A percentile compares a stretch with the other conserved stretches of the same genome.
These are phyloP conservation scores for Todiramphus chloris DNA, from an alignment of 2,113 vertebrate species.

Conservation along the genomic window DNA sequence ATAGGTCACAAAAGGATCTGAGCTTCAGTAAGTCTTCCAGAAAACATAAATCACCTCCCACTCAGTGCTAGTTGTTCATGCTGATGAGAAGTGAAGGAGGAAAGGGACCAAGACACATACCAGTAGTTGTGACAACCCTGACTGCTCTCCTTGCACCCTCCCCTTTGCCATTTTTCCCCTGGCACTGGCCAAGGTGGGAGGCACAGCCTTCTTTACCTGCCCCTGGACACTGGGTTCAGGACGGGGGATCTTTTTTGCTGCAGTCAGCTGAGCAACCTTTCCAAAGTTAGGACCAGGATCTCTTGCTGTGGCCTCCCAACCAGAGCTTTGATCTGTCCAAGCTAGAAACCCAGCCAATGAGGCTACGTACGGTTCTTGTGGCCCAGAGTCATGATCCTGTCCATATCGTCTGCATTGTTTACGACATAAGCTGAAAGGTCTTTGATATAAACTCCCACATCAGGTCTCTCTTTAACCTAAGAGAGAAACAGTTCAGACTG, in stretches of 20 bases:
- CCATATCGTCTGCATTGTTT: constrained; percentile 99
- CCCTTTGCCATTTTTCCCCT: too few relatives aligned
- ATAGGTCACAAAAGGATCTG: neutral
- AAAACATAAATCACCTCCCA: neutral
- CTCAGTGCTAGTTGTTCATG: neutral
- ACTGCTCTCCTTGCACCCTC: neutral
- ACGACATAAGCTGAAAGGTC: constrained; percentile 97
- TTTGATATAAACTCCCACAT: constrained; percentile 98
- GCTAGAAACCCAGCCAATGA: neutral
- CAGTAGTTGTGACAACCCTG: neutral
- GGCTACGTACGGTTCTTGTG: constrained; percentile 95
- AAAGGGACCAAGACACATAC: neutral
- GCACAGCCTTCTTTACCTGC: neutral
- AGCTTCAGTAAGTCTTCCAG: neutral
- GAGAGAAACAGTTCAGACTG: constrained; percentile 29
- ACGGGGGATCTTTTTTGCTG: neutral
- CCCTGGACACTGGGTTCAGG: neutral
- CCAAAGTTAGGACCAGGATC: neutral
- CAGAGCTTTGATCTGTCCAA: neutral
- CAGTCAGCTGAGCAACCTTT: neutral
- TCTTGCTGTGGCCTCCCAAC: neutral
- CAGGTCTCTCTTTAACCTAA: constrained; percentile 98
- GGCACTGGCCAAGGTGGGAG: accelerated
- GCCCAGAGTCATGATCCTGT: constrained; percentile 97
- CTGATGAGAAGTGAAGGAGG: neutral